phyloP scores from a whole-genome alignment of 2,113 vertebrate species.

The Gopherus evgoodei region DNA sequence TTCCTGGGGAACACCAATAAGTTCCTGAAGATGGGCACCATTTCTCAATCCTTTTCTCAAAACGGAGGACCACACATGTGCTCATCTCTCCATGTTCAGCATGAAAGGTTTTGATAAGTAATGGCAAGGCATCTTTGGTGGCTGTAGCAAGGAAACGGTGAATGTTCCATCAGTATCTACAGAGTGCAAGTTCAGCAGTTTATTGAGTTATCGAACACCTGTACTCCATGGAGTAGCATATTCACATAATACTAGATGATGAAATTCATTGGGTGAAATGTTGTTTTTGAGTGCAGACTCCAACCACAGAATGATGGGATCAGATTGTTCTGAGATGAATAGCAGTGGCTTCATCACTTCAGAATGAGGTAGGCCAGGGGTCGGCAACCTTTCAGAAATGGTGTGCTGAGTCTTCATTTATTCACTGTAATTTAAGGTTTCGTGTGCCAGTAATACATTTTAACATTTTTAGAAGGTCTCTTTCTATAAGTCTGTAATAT shows the following conservation, averaged over 20 bases:
- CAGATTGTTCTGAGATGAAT: background rate
- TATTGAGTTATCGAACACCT: background rate
- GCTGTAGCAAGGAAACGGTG: background rate
- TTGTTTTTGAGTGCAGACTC: background rate
- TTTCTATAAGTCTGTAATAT: no score
- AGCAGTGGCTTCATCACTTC: background rate
- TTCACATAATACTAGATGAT: background rate
- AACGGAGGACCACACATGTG: background rate
- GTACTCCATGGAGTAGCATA: accelerated
- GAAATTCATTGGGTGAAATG: background rate
- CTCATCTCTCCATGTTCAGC: background rate
- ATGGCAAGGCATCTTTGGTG: background rate
- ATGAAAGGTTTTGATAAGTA: background rate
- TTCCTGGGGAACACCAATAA: background rate
- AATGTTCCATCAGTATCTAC: background rate
- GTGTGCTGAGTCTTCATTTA: no score
- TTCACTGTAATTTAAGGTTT: no score
- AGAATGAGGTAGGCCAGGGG: background rate
- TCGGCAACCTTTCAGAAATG: no score
- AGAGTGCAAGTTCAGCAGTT: background rate
- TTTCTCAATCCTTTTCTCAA: background rate
- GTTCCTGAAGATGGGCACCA: background rate
- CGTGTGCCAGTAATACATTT: no score
- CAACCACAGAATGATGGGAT: background rate
- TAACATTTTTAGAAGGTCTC: no score